Conservation (phyloP, 2,113 vertebrate species). For the Thermophis baileyi region DNA sequence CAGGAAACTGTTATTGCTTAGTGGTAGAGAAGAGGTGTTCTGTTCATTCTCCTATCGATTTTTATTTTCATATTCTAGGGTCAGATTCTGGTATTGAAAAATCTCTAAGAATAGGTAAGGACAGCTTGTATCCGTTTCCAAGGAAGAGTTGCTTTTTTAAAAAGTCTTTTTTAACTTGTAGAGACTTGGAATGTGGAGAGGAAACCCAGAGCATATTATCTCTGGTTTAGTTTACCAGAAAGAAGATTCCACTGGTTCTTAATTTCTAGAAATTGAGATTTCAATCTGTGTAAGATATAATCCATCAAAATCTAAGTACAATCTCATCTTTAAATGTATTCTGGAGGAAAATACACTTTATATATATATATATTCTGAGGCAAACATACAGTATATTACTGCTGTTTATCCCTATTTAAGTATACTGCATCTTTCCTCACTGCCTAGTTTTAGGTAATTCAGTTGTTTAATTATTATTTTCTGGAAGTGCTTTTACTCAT, state of each 20-base stretch:
- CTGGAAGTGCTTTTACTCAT: background rate
- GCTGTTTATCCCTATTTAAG: background rate
- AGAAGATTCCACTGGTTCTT: background rate
- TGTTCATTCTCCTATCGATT: background rate
- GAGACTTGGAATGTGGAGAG: background rate
- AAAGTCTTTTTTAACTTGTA: background rate
- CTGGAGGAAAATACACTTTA: background rate
- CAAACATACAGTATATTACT: background rate
- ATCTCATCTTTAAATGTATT: background rate
- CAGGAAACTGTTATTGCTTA: background rate
- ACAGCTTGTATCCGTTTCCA: background rate
- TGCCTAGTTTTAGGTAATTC: background rate
- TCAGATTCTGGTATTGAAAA: background rate
- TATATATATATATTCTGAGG: background rate
- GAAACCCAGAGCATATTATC: background rate
- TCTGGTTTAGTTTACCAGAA: background rate
- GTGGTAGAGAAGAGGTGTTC: background rate
- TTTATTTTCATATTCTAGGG: background rate
- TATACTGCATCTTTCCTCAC: background rate
- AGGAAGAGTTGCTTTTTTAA: background rate
- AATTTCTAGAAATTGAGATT: background rate
- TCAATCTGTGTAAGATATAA: background rate
- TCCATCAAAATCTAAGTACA: background rate
- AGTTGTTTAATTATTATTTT: background rate
- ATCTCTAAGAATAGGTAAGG: background rate